These are phyloP conservation scores for Poeciliopsis infans DNA, from an alignment of 2,797 vertebrate species.

Conservation along the genomic window DNA sequence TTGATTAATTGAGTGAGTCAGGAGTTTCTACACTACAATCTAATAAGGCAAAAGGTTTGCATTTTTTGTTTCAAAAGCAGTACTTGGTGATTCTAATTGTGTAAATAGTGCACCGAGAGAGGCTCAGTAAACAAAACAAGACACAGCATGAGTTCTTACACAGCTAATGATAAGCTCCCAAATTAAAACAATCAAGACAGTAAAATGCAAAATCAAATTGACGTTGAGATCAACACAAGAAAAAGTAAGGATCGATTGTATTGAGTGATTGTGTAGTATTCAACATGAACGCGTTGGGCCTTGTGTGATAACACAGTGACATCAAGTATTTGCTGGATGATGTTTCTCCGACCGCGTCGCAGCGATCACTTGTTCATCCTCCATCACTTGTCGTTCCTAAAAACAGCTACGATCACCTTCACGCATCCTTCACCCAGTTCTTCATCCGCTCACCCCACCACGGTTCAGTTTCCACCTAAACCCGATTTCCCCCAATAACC, in stretches of 20 bases:
- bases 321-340: not conserved
- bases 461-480: slow-evolving; percentile 31
- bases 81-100: not conserved
- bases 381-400: slow-evolving; percentile 41
- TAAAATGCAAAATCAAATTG: not conserved
- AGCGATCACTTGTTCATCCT: slow-evolving; percentile 38
- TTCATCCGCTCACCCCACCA: slow-evolving; percentile 27
- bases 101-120: not conserved
- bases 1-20: not conserved
- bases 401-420: slow-evolving; percentile 38
- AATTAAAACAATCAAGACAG: not conserved
- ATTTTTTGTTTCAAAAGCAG: not conserved
- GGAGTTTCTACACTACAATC: not conserved
- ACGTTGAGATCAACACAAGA: not conserved
- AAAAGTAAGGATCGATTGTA: not conserved
- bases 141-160: not conserved
- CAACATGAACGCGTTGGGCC: not conserved
- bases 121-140: not conserved
- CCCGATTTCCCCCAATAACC: slow-evolving; percentile 28
- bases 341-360: not conserved
- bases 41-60: not conserved
- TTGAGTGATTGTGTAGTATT: not conserved
- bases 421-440: slow-evolving; percentile 21
- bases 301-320: not conserved
- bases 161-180: not conserved